Percentiles rank a stretch among this genome's conserved stretches.
Conservation (phyloP, 2,888 invertebrate species). For the Caenorhabditis becei region DNA sequence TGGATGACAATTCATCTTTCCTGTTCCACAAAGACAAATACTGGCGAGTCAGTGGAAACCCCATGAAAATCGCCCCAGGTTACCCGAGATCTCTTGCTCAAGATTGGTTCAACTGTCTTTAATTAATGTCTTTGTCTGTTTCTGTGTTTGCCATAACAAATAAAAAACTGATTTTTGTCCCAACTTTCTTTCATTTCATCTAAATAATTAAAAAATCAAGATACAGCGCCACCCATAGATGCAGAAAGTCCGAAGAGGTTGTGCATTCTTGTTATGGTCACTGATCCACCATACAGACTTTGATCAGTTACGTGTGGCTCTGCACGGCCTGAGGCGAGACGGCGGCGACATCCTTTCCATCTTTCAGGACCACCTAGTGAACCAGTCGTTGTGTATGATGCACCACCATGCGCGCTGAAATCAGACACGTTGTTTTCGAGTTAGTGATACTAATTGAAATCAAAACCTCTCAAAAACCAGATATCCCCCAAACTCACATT, state of each 20-base stretch:
- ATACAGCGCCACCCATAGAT: constrained; percentile 60
- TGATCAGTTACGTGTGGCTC: constrained; percentile 57
- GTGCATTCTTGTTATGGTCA: constrained; percentile 60
- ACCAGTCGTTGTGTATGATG: constrained; percentile 49
- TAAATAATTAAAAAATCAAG: constrained; percentile 39
- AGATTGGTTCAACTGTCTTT: constrained; percentile 58
- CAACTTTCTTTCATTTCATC: constrained; percentile 61
- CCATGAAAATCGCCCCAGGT: constrained; percentile 29
- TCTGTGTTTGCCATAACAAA: constrained; percentile 5
- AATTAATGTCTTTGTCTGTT: background rate
- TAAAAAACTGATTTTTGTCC: constrained; percentile 33
- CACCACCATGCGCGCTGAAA: constrained; percentile 50
- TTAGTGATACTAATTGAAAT: background rate
- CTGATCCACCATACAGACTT: constrained; percentile 55
- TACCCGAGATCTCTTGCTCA: constrained; percentile 46
- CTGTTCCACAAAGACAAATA: constrained; percentile 56
- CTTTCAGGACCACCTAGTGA: constrained; percentile 40
- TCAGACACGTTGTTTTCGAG: background rate
- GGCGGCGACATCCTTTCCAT: constrained; percentile 27
- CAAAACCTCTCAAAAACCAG: background rate
- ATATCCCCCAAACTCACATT: constrained; percentile 7
- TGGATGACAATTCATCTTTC: constrained; percentile 33
- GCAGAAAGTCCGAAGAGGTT: constrained; percentile 61
- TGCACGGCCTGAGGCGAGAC: constrained; percentile 47
- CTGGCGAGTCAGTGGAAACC: constrained; percentile 54